Conservation (phyloP, 2,113 vertebrate genomes). For the Hydrolagus affinis region DNA sequence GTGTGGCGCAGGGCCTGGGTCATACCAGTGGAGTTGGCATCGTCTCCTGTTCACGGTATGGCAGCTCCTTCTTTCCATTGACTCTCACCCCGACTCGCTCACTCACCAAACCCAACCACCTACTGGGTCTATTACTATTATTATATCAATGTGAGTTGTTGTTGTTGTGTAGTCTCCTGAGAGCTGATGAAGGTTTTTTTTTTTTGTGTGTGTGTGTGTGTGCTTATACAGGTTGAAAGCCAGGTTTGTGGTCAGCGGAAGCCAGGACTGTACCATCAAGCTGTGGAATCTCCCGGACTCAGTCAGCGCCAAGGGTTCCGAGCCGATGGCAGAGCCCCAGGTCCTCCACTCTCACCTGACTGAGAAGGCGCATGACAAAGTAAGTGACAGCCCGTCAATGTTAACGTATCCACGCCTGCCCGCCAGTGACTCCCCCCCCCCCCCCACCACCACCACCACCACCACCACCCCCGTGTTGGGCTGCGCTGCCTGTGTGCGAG, state of each 20-base stretch:
- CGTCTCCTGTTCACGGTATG: conserved; percentile 80
- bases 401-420: too few relatives aligned
- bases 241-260: conserved; percentile 77
- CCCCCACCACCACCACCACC: too few relatives aligned
- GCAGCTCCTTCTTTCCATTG: neutral
- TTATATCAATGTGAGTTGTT: too few relatives aligned
- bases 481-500: too few relatives aligned
- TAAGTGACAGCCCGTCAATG: conserved; percentile 34
- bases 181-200: too few relatives aligned
- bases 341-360: conserved; percentile 61
- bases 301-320: conserved; percentile 41
- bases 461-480: too few relatives aligned
- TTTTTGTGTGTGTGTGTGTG: too few relatives aligned
- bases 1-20: conserved; percentile 71
- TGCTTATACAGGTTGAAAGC: conserved; percentile 65
- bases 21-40: conserved; percentile 76
- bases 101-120: neutral
- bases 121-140: neutral
- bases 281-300: conserved; percentile 73
- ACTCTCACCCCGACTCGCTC: neutral
- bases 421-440: too few relatives aligned
- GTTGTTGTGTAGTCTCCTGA: too few relatives aligned
- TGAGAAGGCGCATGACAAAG: conserved; percentile 80
- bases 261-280: conserved; percentile 90
- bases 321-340: conserved; percentile 33